Conservation (phyloP, 1,140 invertebrate species). For the Samia ricini region DNA sequence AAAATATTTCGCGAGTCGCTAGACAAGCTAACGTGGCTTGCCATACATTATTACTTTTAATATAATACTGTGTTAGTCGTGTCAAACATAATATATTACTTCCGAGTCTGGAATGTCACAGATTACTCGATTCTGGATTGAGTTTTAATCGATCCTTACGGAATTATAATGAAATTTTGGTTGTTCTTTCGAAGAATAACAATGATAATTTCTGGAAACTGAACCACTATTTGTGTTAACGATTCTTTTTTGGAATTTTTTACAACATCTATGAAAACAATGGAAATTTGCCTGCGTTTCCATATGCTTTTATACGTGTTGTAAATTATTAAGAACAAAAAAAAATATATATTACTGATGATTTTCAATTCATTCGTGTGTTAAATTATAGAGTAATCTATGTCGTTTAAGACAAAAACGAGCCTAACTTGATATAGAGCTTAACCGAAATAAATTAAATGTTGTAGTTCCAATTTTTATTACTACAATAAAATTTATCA, state of each 20-base stretch:
- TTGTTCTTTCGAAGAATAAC: too few relatives aligned
- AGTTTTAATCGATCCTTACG: too few relatives aligned
- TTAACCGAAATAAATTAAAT: conserved; percentile 63
- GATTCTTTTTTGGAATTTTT: background rate
- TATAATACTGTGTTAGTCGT: conserved; percentile 10
- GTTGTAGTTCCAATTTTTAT: conserved; percentile 67
- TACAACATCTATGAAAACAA: conserved; percentile 7
- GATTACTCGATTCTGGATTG: conserved; percentile 26
- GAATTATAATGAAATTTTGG: too few relatives aligned
- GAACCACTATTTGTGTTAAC: background rate
- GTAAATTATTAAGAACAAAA: background rate
- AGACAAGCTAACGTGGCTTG: background rate
- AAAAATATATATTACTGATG: too few relatives aligned
- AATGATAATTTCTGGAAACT: too few relatives aligned
- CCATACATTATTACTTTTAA: background rate
- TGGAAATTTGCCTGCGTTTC: conserved; percentile 33
- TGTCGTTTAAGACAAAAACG: conserved; percentile 52
- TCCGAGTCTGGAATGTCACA: conserved; percentile 49
- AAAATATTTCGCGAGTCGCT: conserved; percentile 26
- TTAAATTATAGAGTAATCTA: conserved; percentile 34
- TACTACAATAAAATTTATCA: conserved; percentile 32
- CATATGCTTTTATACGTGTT: conserved; percentile 15
- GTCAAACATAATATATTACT: conserved; percentile 51
- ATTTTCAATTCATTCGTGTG: background rate
- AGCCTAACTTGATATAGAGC: conserved; percentile 74